These are phyloP conservation scores for Psittacula echo DNA, from an alignment of 2,797 vertebrate genomes.

Conservation along the genomic window DNA sequence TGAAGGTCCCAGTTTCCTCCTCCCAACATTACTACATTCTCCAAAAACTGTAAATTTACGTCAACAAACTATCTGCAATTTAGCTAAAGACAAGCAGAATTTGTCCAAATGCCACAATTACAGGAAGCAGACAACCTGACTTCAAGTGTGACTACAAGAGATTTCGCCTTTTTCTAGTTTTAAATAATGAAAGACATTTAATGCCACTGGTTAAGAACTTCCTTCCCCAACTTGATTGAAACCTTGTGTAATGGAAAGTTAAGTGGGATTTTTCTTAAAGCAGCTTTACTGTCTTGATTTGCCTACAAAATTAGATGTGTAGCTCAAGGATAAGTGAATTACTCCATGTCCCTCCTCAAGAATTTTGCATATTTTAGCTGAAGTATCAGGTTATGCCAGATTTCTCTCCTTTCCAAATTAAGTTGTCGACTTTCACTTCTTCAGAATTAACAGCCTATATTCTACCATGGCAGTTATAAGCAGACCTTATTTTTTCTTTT, in stretches of 20 bases:
- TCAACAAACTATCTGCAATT: not conserved
- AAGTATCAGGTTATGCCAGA: not conserved
- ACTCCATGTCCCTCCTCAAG: not conserved
- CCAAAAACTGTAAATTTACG: not conserved
- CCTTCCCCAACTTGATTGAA: conserved; percentile 26
- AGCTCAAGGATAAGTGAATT: conserved; percentile 37
- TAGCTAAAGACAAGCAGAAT: not conserved
- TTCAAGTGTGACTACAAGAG: not conserved
- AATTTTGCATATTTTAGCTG: conserved; percentile 10
- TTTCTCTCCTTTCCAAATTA: conserved; percentile 14
- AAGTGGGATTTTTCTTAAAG: conserved; percentile 43
- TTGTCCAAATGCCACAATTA: not conserved
- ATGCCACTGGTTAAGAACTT: not conserved
- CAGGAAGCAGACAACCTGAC: not conserved
- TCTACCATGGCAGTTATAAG: not conserved
- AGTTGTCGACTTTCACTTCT: not conserved
- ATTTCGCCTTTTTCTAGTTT: not conserved
- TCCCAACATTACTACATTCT: not conserved
- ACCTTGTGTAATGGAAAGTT: conserved; percentile 29
- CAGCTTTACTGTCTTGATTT: conserved; percentile 51
- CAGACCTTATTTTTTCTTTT: not conserved
- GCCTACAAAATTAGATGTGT: conserved; percentile 17
- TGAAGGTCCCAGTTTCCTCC: not conserved
- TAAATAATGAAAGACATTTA: not conserved
- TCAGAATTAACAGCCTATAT: conserved; percentile 11